A percentile compares a stretch with the other conserved stretches of the same genome.
Evolutionary conservation across 2,888 invertebrate genomes (phyloP).

Genomic region (Rhagophthalmus giganteus): DNA sequence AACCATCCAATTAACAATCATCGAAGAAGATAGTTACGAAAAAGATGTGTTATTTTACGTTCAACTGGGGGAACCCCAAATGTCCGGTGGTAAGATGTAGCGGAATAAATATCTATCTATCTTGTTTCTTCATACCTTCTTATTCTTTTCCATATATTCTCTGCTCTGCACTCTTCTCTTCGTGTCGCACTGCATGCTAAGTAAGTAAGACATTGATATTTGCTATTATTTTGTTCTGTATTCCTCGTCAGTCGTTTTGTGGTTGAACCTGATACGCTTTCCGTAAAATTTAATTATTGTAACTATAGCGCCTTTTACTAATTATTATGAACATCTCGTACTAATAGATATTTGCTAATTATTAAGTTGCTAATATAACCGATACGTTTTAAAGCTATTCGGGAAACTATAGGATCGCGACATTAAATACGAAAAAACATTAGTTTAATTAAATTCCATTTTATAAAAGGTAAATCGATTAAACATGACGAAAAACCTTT

Average conservation of each 20-base stretch:
- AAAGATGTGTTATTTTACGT: constrained; percentile 94
- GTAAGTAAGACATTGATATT: constrained; percentile 47
- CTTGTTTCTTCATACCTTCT: constrained; percentile 37
- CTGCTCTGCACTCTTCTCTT: constrained; percentile 46
- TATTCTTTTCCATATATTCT: constrained; percentile 34
- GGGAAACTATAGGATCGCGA: no score
- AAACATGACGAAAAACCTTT: no score
- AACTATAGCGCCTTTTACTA: constrained; percentile 5
- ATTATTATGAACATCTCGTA: no score
- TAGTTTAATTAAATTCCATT: no score
- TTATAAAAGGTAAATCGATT: no score
- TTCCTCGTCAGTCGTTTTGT: constrained; percentile 8
- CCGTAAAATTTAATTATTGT: background rate
- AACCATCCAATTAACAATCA: constrained; percentile 80
- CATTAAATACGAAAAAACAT: no score
- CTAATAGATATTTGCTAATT: no score
- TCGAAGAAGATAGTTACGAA: constrained; percentile 98
- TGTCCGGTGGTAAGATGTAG: constrained; percentile 76
- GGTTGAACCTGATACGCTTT: background rate
- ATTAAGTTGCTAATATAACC: no score
- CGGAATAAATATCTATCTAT: constrained; percentile 35
- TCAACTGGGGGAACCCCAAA: constrained; percentile 85
- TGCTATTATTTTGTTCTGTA: constrained; percentile 11
- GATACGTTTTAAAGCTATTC: no score
- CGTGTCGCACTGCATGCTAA: constrained; percentile 53